These are phyloP conservation scores for Acanthosoma haemorrhoidale DNA, from an alignment of 2,888 invertebrate species.

Conservation along the genomic window DNA sequence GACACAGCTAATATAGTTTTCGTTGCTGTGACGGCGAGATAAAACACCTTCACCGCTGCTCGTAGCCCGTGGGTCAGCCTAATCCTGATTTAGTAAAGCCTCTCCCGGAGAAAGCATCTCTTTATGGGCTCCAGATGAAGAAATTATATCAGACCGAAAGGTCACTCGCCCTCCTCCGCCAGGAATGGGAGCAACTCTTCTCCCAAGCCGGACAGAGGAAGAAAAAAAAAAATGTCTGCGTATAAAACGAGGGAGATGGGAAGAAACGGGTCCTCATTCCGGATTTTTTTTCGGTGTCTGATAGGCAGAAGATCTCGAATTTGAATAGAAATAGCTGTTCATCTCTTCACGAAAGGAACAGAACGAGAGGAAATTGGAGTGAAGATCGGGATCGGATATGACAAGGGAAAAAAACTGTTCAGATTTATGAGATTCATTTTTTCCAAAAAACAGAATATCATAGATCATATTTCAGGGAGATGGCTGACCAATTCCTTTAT, in stretches of 20 bases:
- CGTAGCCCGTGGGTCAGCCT: neutral
- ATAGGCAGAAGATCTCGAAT: neutral
- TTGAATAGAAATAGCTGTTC: neutral
- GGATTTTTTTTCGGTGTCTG: neutral
- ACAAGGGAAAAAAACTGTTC: no score
- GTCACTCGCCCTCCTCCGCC: constrained; percentile 9
- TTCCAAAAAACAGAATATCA: no score
- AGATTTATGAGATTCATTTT: no score
- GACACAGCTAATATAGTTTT: no score
- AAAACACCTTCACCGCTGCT: neutral
- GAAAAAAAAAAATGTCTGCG: neutral
- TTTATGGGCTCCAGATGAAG: constrained; percentile 16
- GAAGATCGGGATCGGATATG: neutral
- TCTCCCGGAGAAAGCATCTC: constrained; percentile 11
- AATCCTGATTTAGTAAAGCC: constrained; percentile 6
- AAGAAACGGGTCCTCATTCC: neutral
- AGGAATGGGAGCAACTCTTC: constrained; percentile 17
- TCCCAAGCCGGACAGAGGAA: neutral
- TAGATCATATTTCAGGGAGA: no score
- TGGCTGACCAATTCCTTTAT: no score
- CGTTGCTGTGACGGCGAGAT: no score
- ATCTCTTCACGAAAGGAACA: neutral
- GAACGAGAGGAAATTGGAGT: neutral
- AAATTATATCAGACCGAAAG: constrained; percentile 22
- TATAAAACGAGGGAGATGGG: neutral